phyloP scores from a whole-genome alignment of 2,888 invertebrate genomes.

The Temnothorax ravouxi region DNA sequence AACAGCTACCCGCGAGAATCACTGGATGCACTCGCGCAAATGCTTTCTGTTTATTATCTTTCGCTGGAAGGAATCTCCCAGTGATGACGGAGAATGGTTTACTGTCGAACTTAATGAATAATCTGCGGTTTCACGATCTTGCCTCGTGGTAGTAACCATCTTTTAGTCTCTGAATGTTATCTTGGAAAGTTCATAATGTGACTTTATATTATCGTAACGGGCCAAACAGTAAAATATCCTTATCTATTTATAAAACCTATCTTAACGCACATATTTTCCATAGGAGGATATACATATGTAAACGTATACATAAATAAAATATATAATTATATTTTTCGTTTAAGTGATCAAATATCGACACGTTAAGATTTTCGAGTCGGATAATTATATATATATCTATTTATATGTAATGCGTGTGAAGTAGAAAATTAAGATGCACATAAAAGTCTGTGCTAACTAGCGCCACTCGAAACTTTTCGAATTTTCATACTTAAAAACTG shows the following conservation, averaged over 20 bases:
- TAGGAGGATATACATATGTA: no score
- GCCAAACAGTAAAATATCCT: not conserved
- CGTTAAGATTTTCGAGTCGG: not conserved
- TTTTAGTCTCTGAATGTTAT: constrained; percentile 53
- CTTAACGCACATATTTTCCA: not conserved
- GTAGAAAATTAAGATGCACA: not conserved
- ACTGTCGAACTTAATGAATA: constrained; percentile 72
- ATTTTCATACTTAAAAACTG: constrained; percentile 74
- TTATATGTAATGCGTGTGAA: not conserved
- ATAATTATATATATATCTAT: not conserved
- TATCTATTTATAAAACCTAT: not conserved
- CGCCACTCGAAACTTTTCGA: constrained; percentile 52
- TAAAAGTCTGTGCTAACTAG: not conserved
- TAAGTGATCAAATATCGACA: no score
- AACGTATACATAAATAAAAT: not conserved
- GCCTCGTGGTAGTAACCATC: constrained; percentile 54
- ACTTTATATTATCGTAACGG: not conserved
- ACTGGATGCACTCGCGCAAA: constrained; percentile 55
- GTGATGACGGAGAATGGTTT: constrained; percentile 73
- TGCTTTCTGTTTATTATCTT: constrained; percentile 72
- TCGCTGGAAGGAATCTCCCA: constrained; percentile 68
- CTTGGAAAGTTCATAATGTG: constrained; percentile 23
- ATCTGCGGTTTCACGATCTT: constrained; percentile 71
- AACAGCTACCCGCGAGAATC: constrained; percentile 52
- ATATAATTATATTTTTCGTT: not conserved